phyloP scores from a whole-genome alignment of 2,888 invertebrate genomes.

The Tethea ocularis region DNA sequence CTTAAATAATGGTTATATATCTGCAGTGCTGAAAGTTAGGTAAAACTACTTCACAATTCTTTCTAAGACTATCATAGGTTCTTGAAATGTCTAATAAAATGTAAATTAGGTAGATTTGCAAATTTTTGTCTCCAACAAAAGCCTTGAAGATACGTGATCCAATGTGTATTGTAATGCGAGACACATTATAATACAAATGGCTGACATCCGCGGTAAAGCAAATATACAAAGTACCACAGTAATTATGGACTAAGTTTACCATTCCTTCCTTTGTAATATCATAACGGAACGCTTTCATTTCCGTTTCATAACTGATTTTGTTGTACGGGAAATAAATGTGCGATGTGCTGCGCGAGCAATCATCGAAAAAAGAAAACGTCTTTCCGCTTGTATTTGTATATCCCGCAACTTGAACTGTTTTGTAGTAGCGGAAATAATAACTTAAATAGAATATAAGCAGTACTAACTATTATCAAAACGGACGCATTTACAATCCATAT shows the following conservation, averaged over 20 bases:
- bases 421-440: conserved; percentile 12
- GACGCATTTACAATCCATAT: neutral
- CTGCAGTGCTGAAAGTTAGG: too few species aligned
- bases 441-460: neutral
- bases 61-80: too few species aligned
- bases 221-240: neutral
- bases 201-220: neutral
- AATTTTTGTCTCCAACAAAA: neutral
- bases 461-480: neutral
- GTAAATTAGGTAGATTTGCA: neutral
- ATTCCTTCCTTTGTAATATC: conserved; percentile 10
- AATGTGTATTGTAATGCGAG: neutral
- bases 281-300: conserved; percentile 41
- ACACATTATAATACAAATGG: neutral
- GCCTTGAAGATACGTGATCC: conserved; percentile 10
- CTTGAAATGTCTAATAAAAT: too few species aligned
- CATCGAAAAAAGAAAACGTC: conserved; percentile 31
- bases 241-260: neutral
- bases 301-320: conserved; percentile 37
- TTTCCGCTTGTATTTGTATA: conserved; percentile 27
- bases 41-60: too few species aligned
- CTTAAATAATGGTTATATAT: too few species aligned
- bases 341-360: conserved; percentile 12
- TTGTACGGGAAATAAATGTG: conserved; percentile 43
- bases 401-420: conserved; percentile 16